Conservation (phyloP, 2,113 vertebrate genomes). For the Tiliqua scincoides region DNA sequence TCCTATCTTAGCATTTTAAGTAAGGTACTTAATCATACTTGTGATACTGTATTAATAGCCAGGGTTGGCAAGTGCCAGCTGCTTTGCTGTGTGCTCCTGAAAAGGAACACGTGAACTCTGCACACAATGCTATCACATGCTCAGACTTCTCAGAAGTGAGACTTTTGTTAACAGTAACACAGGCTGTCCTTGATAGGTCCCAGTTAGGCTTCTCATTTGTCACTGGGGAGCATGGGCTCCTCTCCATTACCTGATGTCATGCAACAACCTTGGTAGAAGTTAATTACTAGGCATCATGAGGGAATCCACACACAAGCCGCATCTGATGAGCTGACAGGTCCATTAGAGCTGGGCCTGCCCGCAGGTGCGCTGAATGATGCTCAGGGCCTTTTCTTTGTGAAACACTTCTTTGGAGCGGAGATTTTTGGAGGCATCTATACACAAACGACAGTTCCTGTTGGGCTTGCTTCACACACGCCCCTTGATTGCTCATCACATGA, state of each 20-base stretch:
- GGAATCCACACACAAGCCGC: not conserved
- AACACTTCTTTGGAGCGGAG: not conserved
- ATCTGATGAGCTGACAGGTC: not conserved
- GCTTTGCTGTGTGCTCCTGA: constrained; percentile 40
- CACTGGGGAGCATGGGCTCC: not conserved
- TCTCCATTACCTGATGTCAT: not conserved
- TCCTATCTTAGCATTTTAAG: constrained; percentile 49
- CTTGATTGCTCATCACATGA: not conserved
- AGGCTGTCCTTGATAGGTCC: not conserved
- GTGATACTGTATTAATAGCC: constrained; percentile 25
- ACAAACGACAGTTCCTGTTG: not conserved
- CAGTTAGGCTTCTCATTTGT: constrained; percentile 11
- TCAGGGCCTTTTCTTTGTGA: not conserved
- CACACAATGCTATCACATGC: constrained; percentile 9
- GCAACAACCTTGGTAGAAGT: not conserved
- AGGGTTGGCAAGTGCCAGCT: constrained; percentile 48
- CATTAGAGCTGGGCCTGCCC: not conserved
- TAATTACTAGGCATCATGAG: not conserved
- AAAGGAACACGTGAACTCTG: constrained; percentile 23
- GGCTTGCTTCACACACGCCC: not conserved
- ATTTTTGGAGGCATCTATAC: not conserved
- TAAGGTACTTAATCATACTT: constrained; percentile 47
- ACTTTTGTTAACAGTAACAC: constrained; percentile 13
- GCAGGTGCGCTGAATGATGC: not conserved
- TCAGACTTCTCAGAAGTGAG: constrained; percentile 10